These are phyloP conservation scores for Trachelus iudaicus DNA, from an alignment of 2,888 invertebrate species.

Conservation along the genomic window DNA sequence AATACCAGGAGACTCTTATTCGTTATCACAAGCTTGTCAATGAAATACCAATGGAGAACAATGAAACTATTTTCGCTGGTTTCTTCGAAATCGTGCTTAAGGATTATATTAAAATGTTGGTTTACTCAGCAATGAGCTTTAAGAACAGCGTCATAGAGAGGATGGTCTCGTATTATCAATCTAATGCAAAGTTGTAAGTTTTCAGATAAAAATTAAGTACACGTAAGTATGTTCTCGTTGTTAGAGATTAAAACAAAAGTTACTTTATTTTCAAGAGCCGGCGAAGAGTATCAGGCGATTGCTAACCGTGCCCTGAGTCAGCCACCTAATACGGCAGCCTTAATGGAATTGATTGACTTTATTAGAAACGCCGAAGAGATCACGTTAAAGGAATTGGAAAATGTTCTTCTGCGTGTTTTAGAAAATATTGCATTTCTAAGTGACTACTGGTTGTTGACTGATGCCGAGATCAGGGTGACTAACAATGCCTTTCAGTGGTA, in stretches of 20 bases:
- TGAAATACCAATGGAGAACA: constrained; percentile 71
- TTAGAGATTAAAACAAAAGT: background rate
- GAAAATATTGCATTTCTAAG: constrained; percentile 83
- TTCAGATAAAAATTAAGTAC: constrained; percentile 62
- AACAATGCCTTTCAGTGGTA: constrained; percentile 90
- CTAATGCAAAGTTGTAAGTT: constrained; percentile 77
- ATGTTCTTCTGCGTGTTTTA: constrained; percentile 75
- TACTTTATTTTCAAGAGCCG: constrained; percentile 71
- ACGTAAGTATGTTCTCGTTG: background rate
- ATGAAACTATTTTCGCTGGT: constrained; percentile 79
- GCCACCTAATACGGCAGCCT: constrained; percentile 84
- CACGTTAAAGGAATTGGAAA: constrained; percentile 80
- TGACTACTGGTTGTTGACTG: constrained; percentile 83
- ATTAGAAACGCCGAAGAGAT: constrained; percentile 79
- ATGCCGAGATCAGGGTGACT: constrained; percentile 87
- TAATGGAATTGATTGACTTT: constrained; percentile 87
- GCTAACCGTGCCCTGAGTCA: constrained; percentile 80
- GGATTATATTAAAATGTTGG: constrained; percentile 79
- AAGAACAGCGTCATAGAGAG: constrained; percentile 76
- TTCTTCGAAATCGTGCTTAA: constrained; percentile 87
- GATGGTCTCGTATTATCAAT: constrained; percentile 85
- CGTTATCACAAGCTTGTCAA: constrained; percentile 72
- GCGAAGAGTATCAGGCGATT: constrained; percentile 84
- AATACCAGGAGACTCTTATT: constrained; percentile 72
- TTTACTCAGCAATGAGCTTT: constrained; percentile 75